These are phyloP conservation scores for Folsomia manolachei DNA, from an alignment of 2,888 invertebrate genomes.

Conservation along the genomic window DNA sequence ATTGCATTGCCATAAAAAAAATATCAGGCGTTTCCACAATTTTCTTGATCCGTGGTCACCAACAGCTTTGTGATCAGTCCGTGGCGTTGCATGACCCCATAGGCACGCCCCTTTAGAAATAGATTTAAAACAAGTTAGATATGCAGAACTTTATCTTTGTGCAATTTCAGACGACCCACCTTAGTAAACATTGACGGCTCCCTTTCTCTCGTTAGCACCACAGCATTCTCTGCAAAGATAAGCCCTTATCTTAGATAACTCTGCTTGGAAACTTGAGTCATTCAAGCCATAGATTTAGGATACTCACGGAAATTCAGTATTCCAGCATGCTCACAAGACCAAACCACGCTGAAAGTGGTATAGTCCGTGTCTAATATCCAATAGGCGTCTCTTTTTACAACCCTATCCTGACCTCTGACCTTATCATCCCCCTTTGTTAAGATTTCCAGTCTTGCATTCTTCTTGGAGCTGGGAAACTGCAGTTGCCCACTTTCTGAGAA, in stretches of 20 bases:
- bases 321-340: constrained; percentile 10
- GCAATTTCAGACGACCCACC: no score
- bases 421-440: background rate
- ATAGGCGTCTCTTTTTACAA: background rate
- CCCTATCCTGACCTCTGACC: no score
- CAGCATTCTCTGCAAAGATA: background rate
- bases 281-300: no score
- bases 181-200: background rate
- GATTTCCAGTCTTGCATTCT: background rate
- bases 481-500: background rate
- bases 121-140: no score
- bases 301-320: constrained; percentile 13
- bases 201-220: background rate
- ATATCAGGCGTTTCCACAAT: no score
- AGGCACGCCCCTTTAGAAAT: background rate
- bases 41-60: background rate
- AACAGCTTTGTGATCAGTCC: constrained; percentile 6
- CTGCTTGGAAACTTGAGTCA: no score
- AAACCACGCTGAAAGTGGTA: constrained; percentile 10
- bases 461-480: background rate
- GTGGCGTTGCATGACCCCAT: background rate
- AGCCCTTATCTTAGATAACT: no score
- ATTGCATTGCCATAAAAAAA: no score
- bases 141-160: no score
- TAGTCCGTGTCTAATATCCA: constrained; percentile 16